phyloP scores from a whole-genome alignment of 2,113 vertebrate species.

The Zosterops hypoxanthus region DNA sequence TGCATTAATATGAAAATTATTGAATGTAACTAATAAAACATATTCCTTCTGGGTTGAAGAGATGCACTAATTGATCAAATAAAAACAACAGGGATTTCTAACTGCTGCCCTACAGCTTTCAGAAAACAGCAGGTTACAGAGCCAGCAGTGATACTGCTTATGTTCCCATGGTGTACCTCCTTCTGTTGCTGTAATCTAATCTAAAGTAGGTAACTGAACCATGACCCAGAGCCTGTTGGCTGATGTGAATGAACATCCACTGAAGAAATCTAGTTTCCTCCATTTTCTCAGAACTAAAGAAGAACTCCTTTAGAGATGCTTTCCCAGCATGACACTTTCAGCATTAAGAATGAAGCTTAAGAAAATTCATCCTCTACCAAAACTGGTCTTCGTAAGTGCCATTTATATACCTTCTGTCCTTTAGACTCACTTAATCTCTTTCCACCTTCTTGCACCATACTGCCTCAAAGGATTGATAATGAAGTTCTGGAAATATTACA shows the following conservation, averaged over 20 bases:
- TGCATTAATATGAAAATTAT: neutral
- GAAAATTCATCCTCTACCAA: neutral
- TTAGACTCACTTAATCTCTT: neutral
- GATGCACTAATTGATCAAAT: neutral
- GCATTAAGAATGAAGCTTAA: neutral
- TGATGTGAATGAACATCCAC: neutral
- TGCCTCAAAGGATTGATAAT: neutral
- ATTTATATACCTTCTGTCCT: neutral
- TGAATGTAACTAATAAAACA: neutral
- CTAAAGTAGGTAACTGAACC: neutral
- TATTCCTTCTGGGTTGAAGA: neutral
- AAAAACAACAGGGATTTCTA: neutral
- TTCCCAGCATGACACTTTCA: neutral
- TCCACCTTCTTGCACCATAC: neutral
- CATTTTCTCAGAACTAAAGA: neutral
- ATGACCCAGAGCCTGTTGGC: neutral
- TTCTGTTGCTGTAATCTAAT: neutral
- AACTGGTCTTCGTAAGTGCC: neutral
- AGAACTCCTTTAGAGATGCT: neutral
- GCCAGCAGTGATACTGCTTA: neutral
- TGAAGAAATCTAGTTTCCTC: neutral
- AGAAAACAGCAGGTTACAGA: neutral
- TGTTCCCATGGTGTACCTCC: neutral
- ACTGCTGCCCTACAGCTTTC: neutral
- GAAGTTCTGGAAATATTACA: neutral